Conservation (phyloP, 2,113 vertebrate species). For the Anarhynchus alexandrinus region DNA sequence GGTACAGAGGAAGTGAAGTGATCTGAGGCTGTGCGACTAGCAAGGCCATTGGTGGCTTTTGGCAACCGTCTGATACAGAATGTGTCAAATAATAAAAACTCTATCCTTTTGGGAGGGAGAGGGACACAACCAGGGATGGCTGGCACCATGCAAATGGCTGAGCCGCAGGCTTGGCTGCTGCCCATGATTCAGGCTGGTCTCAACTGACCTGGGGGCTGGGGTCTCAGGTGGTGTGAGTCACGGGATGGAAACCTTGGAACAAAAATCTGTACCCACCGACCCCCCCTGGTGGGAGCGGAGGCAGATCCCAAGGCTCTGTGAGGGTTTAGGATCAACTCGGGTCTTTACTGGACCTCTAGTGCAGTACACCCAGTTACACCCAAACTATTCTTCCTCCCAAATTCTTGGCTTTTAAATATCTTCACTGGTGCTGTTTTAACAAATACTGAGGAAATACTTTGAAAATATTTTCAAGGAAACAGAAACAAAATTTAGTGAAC, state of each 20-base stretch:
- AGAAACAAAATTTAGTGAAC: neutral
- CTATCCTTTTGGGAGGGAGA: neutral
- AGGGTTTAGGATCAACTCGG: neutral
- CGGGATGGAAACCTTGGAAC: neutral
- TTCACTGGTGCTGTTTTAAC: neutral
- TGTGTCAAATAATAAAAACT: neutral
- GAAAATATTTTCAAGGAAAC: neutral
- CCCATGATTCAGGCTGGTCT: neutral
- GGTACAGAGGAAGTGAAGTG: neutral
- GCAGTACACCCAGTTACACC: too few relatives aligned
- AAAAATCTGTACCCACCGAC: neutral
- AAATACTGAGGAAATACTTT: neutral
- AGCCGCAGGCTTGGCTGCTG: neutral
- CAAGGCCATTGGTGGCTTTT: neutral
- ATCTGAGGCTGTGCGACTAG: neutral
- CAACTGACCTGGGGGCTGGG: neutral
- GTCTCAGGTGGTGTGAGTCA: neutral
- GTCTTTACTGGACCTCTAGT: neutral
- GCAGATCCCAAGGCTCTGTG: neutral
- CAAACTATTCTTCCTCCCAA: neutral
- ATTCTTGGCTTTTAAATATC: neutral
- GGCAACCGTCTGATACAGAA: neutral
- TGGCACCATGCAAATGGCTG: neutral
- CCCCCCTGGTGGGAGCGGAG: accelerated
- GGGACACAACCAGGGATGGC: neutral